Conservation (phyloP, 2,113 vertebrate species). For the Lates calcarifer region DNA sequence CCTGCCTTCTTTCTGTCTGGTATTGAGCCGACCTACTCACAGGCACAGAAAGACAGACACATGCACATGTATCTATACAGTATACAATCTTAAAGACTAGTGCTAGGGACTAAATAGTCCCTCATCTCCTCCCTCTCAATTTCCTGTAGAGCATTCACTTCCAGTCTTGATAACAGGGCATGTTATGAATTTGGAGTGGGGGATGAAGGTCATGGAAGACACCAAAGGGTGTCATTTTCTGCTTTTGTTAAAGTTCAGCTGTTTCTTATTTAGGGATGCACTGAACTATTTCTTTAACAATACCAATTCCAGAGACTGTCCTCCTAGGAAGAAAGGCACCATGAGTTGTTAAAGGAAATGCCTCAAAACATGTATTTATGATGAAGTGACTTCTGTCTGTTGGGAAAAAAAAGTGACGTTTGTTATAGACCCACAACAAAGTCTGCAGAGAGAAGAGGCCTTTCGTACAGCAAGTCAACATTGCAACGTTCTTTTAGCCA, state of each 20-base stretch:
- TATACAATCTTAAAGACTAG: background rate
- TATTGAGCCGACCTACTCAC: background rate
- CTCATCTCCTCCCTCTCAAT: background rate
- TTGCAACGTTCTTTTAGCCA: background rate
- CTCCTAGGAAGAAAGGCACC: background rate
- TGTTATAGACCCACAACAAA: background rate
- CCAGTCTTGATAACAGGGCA: background rate
- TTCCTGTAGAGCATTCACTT: background rate
- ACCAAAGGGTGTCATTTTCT: constrained; percentile 9
- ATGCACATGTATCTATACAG: background rate
- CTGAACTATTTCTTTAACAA: background rate
- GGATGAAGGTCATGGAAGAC: constrained; percentile 21
- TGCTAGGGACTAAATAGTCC: background rate
- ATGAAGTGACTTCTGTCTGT: background rate
- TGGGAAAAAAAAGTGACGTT: background rate
- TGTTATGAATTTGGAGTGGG: background rate
- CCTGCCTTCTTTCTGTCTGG: constrained; percentile 12
- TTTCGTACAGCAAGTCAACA: background rate
- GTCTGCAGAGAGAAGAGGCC: background rate
- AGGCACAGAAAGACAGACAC: background rate
- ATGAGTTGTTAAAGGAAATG: background rate
- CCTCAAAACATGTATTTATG: background rate
- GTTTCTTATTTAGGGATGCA: background rate
- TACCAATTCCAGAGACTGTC: background rate
- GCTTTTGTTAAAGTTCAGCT: constrained; percentile 1